These are phyloP conservation scores for Vicugna pacos DNA, from an alignment of 2,113 vertebrate species.

Conservation along the genomic window DNA sequence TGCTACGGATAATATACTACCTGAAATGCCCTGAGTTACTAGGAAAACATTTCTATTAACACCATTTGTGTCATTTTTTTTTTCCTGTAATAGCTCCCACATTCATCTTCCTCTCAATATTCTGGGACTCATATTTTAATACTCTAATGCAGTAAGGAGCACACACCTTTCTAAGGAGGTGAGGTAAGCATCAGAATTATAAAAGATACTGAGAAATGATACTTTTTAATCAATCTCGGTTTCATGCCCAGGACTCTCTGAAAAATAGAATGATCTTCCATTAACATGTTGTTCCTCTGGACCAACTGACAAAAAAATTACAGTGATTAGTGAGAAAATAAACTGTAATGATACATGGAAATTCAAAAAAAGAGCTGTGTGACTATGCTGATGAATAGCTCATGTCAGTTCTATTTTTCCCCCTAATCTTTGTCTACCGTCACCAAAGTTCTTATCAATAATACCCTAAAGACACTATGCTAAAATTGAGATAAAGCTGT, in stretches of 20 bases:
- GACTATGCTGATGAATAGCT: background rate
- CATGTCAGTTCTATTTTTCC: background rate
- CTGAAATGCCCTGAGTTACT: background rate
- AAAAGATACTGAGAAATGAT: slow-evolving; percentile 27
- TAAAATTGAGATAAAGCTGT: slow-evolving; percentile 31
- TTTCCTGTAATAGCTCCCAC: background rate
- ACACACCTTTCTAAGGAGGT: background rate
- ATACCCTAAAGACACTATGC: background rate
- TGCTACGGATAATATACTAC: background rate
- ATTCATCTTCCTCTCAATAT: slow-evolving; percentile 29
- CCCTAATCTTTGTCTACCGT: background rate
- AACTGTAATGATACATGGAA: background rate
- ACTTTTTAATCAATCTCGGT: background rate
- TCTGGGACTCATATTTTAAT: slow-evolving; percentile 53
- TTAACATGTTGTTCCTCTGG: background rate
- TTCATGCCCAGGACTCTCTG: background rate
- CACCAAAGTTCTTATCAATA: slow-evolving; percentile 25
- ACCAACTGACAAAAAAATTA: slow-evolving; percentile 27
- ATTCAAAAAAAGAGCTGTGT: background rate
- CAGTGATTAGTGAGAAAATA: slow-evolving; percentile 24
- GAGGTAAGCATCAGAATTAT: background rate
- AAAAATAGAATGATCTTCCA: slow-evolving; percentile 19
- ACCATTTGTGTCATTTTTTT: background rate
- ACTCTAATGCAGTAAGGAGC: background rate
- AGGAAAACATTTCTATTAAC: background rate